Percentiles rank a stretch among this genome's conserved stretches.
These are phyloP conservation scores for Eurois occulta DNA, from an alignment of 2,888 invertebrate genomes.

Conservation along the genomic window DNA sequence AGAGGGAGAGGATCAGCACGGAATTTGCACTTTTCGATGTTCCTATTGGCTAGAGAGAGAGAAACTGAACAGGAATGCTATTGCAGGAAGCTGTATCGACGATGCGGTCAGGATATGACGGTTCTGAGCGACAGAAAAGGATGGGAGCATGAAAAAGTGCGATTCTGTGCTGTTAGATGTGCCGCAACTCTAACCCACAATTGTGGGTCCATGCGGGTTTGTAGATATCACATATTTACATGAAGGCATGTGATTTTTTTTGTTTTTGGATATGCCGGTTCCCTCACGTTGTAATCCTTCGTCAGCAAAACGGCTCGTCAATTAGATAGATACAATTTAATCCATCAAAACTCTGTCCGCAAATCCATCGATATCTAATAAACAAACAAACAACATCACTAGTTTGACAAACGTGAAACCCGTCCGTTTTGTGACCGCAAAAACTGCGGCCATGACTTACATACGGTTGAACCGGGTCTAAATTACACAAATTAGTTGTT, in stretches of 20 bases:
- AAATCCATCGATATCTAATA: conserved; percentile 22
- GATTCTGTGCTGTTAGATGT: no score
- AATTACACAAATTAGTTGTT: conserved; percentile 78
- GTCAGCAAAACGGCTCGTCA: not conserved
- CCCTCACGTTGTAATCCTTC: not conserved
- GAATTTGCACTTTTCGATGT: no score
- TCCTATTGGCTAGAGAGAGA: not conserved
- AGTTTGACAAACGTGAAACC: conserved; percentile 71
- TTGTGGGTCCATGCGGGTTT: no score
- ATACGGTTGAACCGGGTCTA: conserved; percentile 70
- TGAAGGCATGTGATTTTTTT: not conserved
- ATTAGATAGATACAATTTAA: not conserved
- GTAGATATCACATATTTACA: not conserved
- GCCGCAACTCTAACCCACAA: no score
- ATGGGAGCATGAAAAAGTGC: no score
- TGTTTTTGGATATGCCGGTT: not conserved
- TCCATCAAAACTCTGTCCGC: conserved; percentile 4
- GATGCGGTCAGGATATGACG: no score
- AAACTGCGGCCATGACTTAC: conserved; percentile 75
- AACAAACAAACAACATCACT: conserved; percentile 31
- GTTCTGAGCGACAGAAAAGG: no score
- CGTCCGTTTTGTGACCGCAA: conserved; percentile 73
- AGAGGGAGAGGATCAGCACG: not conserved
- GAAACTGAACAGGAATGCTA: not conserved
- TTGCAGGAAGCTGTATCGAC: no score